These are phyloP conservation scores for Carcina quercana DNA, from an alignment of 2,888 invertebrate species.

Conservation along the genomic window DNA sequence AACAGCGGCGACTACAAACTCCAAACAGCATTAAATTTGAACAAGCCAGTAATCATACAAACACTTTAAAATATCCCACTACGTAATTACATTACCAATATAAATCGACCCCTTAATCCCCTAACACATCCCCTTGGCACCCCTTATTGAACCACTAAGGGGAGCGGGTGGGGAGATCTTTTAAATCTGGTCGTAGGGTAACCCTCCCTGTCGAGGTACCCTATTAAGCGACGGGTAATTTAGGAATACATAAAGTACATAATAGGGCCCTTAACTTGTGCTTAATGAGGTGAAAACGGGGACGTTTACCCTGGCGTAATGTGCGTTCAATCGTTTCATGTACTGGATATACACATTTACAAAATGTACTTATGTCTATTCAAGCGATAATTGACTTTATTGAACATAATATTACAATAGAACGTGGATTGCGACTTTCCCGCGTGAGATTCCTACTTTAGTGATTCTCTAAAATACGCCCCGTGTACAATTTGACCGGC, in stretches of 20 bases:
- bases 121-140: constrained; percentile 16
- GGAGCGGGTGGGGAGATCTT: constrained; percentile 16
- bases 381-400: no score
- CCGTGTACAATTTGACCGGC: no score
- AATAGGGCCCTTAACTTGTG: constrained; percentile 68
- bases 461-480: no score
- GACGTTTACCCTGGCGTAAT: constrained; percentile 51
- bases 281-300: constrained; percentile 72
- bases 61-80: constrained; percentile 65
- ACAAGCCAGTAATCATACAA: constrained; percentile 65
- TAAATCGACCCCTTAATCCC: constrained; percentile 20
- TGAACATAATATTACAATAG: no score
- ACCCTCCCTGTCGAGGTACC: constrained; percentile 49
- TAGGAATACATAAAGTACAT: constrained; percentile 74
- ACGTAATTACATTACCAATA: constrained; percentile 35
- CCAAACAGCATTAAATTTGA: constrained; percentile 61
- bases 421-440: no score
- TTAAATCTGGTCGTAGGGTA: constrained; percentile 36
- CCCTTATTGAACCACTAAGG: constrained; percentile 9
- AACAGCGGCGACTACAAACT: constrained; percentile 36
- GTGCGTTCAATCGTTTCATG: constrained; percentile 32
- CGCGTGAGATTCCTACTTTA: no score
- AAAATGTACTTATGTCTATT: background rate
- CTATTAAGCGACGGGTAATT: constrained; percentile 74
- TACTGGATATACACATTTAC: constrained; percentile 9